Evolutionary conservation across 2,797 vertebrate genomes (phyloP), one percentile per base, ranked within the genome.

Genomic region (Orientallactaga sibirica): DNA sequence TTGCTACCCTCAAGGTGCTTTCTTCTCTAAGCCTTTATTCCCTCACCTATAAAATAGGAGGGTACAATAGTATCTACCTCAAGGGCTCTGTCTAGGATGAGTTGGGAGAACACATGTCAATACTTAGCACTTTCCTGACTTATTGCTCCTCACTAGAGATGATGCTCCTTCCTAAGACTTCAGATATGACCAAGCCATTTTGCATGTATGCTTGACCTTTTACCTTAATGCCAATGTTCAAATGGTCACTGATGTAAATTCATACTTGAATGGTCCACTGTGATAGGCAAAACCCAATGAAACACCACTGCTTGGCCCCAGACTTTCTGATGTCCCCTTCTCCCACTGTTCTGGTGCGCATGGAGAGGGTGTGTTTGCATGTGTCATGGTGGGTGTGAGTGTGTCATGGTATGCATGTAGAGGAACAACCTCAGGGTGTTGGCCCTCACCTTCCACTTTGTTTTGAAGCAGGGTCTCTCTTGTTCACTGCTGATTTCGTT

Each of bases 21-120:
- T 70, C 27, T 76, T 68, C 55, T 77, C 80, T 20, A 16, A 79
- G 74, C 43, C 90, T 76, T 75, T 58, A 86, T 79, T 68, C 22
- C n/a, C 70, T 93, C 70, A 67, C 73, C 84, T 92, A 43, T 91
- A 37, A 88, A 83, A 83, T 58, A 58, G 80, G 83, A 93, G 79
- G 33, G n/a, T 64, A n/a, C 52, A 77, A 84, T 11, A 86, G 79
- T 2, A 92, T 74, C 12, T 61, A 48, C 71, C 62, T 64, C 41
- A 48, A 55, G 52, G 55, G 33, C 7, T 22, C 37, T 43, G 58
- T 76, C 24, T 62, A 92, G 41, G 48, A 95, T 84, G 52, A 96
- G 91, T 70, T 55, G 79, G 91, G 86, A 92, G 82, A 62, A 75
- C 3, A 22, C 20, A 58, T 9, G 61, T 14, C 33, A 87, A 61